These are phyloP conservation scores for Chloroceryle amazona DNA, from an alignment of 2,797 vertebrate genomes.

Conservation along the genomic window DNA sequence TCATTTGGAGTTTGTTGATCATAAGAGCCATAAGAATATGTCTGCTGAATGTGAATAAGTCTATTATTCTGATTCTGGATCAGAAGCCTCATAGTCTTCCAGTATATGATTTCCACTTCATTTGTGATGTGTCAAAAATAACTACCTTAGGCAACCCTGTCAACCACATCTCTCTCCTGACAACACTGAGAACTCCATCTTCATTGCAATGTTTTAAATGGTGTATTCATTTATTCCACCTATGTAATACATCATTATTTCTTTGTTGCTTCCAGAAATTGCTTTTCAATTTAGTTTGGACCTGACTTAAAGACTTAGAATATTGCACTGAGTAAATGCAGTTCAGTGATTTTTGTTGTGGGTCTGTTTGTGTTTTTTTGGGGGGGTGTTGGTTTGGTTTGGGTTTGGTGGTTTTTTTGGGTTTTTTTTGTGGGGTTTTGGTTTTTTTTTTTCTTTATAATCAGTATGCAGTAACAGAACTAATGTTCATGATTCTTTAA, in stretches of 20 bases:
- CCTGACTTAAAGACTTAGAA: not conserved
- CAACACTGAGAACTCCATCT: accelerated
- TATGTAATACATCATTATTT: not conserved
- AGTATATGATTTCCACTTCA: not conserved
- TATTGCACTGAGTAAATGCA: not conserved
- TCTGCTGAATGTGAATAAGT: not conserved
- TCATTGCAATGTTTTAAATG: not conserved
- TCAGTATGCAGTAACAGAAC: not conserved
- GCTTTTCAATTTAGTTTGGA: not conserved
- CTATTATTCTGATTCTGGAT: not conserved
- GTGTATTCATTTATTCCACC: not conserved
- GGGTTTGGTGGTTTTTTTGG: no score
- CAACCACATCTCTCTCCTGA: not conserved
- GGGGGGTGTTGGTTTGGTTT: no score
- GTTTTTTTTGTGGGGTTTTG: no score
- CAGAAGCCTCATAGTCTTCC: not conserved
- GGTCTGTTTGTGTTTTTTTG: not conserved
- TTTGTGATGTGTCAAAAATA: not conserved
- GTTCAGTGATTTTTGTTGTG: not conserved
- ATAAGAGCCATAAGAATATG: not conserved
- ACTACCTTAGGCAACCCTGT: not conserved
- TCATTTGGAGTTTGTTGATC: not conserved
- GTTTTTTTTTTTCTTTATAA: not conserved
- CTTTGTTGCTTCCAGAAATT: not conserved
- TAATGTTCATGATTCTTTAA: not conserved